Evolutionary conservation across 2,888 invertebrate genomes (phyloP), one percentile per base, ranked within the genome.

Genomic region (Anarsia innoxiella): DNA sequence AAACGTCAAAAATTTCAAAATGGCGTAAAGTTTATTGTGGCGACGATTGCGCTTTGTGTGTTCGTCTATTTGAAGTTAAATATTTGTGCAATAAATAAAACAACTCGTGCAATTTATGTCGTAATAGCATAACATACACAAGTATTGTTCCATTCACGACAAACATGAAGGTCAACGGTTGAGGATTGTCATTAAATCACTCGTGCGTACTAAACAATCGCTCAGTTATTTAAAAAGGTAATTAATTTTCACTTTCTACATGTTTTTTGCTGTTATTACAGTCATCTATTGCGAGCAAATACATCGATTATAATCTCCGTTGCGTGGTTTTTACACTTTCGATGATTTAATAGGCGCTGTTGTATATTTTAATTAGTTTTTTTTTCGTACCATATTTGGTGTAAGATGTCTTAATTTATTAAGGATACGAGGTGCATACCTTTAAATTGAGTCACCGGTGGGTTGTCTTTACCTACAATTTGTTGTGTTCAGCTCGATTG

Each of bases 391-490:
- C 13, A 16, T 31, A 31, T 12, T 13, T 32, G 9, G n/a, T 31
- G n/a, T 14, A 12, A 13, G 13, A 30, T 6, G 10, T 14, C 9
- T 30, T 13, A 14, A n/a, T 41, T 37, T 28, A 27, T 23, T 37
- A 52, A 42, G 61, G 58, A 56, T 42, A 49, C 52, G 11, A n/a
- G 16, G 25, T 37, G 46, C 58, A 74, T 75, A 53, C 44, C 55
- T 66, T 41, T 27, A 11, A 4, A 48, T 58, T 74, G 76, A 76
- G 55, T 77, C 77, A 77, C 56, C 54, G n/a, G n/a, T n/a, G n/a
- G n/a, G n/a, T n/a, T n/a, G n/a, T n/a, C n/a, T n/a, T n/a, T n/a
- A n/a, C n/a, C n/a, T n/a, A n/a, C n/a, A n/a, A n/a, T n/a, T n/a
- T n/a, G n/a, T n/a, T n/a, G n/a, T n/a, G n/a, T n/a, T n/a, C n/a